These are phyloP conservation scores for Dicrurus megarhynchus DNA, from an alignment of 2,113 vertebrate species.

Conservation along the genomic window DNA sequence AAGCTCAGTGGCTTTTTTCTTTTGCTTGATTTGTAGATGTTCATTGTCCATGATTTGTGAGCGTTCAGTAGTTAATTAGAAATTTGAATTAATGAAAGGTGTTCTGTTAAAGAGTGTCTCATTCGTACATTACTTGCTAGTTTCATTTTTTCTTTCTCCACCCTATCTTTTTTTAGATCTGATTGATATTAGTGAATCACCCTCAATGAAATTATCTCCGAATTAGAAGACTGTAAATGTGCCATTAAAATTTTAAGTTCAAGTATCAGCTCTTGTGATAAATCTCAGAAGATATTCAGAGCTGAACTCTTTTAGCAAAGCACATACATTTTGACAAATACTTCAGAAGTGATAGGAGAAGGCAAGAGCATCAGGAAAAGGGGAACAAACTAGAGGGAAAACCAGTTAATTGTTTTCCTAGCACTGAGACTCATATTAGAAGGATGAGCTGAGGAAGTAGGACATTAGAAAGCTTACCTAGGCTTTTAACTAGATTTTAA, in stretches of 20 bases:
- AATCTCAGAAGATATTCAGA: conserved; percentile 2
- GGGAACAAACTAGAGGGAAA: not conserved
- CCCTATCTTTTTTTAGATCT: conserved; percentile 5
- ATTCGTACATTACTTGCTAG: not conserved
- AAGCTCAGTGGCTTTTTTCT: not conserved
- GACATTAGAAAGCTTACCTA: not conserved
- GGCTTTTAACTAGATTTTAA: not conserved
- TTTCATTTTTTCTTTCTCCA: not conserved
- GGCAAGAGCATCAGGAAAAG: not conserved
- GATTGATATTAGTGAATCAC: not conserved
- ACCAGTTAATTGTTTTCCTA: not conserved
- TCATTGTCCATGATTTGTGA: not conserved
- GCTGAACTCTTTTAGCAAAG: conserved; percentile 15
- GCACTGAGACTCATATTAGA: not conserved
- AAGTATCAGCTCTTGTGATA: conserved; percentile 27
- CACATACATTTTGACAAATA: not conserved
- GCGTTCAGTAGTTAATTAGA: not conserved
- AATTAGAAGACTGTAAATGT: not conserved
- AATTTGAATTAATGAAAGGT: not conserved
- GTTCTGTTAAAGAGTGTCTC: not conserved
- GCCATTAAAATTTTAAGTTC: conserved; percentile 46
- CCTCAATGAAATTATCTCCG: conserved; percentile 3
- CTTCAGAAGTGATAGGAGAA: not conserved
- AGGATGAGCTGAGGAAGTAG: not conserved
- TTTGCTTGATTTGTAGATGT: not conserved